A percentile compares a stretch with the other conserved stretches of the same genome.
phyloP scores from a whole-genome alignment of 2,113 vertebrate species.

The Equus przewalskii region DNA sequence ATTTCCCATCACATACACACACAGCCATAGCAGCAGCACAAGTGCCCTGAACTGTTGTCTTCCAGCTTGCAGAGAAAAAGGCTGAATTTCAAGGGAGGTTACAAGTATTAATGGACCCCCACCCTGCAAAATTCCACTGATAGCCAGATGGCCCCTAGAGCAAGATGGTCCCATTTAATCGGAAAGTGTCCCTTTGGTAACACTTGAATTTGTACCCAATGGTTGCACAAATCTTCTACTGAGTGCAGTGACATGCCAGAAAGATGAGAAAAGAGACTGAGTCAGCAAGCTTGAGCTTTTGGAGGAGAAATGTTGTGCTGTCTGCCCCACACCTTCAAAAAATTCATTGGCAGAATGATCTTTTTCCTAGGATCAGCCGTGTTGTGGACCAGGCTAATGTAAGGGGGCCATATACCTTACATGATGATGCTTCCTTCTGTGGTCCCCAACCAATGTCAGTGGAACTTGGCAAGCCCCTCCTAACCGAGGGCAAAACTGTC shows the following conservation, averaged over 20 bases:
- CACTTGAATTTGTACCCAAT: not conserved
- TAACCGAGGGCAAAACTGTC: not conserved
- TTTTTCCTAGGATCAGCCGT: not conserved
- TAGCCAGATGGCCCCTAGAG: not conserved
- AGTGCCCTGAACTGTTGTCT: constrained; percentile 59
- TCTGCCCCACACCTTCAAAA: not conserved
- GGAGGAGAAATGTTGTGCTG: not conserved
- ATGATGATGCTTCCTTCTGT: not conserved
- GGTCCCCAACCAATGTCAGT: not conserved
- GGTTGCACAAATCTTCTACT: not conserved
- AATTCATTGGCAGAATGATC: no score
- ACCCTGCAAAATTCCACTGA: not conserved
- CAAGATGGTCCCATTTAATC: not conserved
- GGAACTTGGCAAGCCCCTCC: not conserved
- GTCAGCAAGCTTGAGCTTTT: not conserved
- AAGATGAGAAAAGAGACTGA: not conserved
- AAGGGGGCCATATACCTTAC: not conserved
- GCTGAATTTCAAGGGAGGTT: not conserved
- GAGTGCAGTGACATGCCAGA: not conserved
- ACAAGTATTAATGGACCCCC: not conserved
- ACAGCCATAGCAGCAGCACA: not conserved
- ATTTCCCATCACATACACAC: constrained; percentile 65
- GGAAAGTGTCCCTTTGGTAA: not conserved
- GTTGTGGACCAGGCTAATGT: no score
- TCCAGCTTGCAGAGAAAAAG: constrained; percentile 19